A percentile compares a stretch with the other conserved stretches of the same genome.
Conservation (phyloP, 1,140 invertebrate species). For the Glossosoma conforme region DNA sequence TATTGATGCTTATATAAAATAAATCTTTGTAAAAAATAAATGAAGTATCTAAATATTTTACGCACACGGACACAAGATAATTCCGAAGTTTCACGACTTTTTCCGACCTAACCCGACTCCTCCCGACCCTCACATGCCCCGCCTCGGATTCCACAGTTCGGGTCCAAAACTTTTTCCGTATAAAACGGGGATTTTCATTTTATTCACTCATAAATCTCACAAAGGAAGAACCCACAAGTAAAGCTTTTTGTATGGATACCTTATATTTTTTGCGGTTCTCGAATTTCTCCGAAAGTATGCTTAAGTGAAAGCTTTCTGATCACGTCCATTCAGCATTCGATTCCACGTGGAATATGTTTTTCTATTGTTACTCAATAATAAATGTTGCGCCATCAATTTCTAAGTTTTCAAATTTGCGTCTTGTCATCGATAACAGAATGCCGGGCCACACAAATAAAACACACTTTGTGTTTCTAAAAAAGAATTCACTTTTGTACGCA, state of each 20-base stretch:
- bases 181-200: constrained; percentile 30
- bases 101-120: not conserved
- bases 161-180: constrained; percentile 27
- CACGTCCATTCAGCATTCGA: constrained; percentile 31
- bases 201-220: constrained; percentile 31
- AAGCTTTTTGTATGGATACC: constrained; percentile 30
- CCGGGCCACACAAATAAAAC: not conserved
- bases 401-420: constrained; percentile 9
- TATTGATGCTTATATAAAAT: constrained; percentile 15
- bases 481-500: too few species aligned
- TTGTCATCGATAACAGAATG: constrained; percentile 10
- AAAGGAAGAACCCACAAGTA: constrained; percentile 29
- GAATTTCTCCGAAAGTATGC: constrained; percentile 30
- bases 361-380: constrained; percentile 19
- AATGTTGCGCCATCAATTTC: constrained; percentile 18
- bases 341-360: constrained; percentile 27
- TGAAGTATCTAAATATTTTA: constrained; percentile 15
- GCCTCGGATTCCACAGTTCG: constrained; percentile 15
- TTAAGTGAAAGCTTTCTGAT: constrained; percentile 32
- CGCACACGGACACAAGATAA: not conserved
- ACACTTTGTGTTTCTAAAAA: too few species aligned
- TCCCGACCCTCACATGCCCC: constrained; percentile 1
- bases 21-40: constrained; percentile 18
- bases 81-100: not conserved
- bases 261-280: constrained; percentile 31